These are phyloP conservation scores for Sapajus apella DNA, from an alignment of 2,113 vertebrate species.

Conservation along the genomic window DNA sequence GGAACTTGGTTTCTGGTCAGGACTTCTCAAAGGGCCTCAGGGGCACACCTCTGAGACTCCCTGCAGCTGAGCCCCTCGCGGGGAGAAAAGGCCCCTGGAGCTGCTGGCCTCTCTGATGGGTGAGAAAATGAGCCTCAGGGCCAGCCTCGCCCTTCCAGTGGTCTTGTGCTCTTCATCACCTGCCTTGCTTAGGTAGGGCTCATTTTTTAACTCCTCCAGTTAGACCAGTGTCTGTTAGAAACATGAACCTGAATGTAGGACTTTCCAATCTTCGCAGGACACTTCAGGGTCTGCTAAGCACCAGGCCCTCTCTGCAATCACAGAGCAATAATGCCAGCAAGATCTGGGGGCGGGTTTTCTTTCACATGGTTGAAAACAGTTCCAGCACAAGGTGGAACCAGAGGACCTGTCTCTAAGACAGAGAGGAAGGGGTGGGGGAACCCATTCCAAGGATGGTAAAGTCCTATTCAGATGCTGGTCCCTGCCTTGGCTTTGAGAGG, in stretches of 20 bases:
- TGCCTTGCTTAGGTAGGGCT: constrained; percentile 42
- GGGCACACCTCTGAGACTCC: not conserved
- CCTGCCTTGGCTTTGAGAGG: not conserved
- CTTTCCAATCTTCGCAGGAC: constrained; percentile 71
- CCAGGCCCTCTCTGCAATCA: constrained; percentile 47
- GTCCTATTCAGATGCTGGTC: fast-evolving
- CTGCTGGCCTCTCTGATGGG: not conserved
- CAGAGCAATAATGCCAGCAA: fast-evolving
- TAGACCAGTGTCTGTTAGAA: constrained; percentile 71
- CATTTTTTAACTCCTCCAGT: constrained; percentile 63
- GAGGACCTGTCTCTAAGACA: not conserved
- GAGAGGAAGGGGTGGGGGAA: not conserved
- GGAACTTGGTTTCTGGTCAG: not conserved
- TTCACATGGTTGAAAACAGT: fast-evolving
- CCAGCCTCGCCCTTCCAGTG: not conserved
- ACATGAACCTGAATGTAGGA: not conserved
- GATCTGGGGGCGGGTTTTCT: fast-evolving
- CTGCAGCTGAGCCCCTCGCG: not conserved
- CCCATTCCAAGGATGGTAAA: fast-evolving
- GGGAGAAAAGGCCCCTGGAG: not conserved
- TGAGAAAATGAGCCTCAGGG: not conserved
- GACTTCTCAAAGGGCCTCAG: not conserved
- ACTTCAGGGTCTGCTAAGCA: constrained; percentile 63
- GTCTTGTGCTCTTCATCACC: not conserved
- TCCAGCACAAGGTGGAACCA: no score